Evolutionary conservation across 2,888 invertebrate species (phyloP).

Genomic region (Cephus runcator): DNA sequence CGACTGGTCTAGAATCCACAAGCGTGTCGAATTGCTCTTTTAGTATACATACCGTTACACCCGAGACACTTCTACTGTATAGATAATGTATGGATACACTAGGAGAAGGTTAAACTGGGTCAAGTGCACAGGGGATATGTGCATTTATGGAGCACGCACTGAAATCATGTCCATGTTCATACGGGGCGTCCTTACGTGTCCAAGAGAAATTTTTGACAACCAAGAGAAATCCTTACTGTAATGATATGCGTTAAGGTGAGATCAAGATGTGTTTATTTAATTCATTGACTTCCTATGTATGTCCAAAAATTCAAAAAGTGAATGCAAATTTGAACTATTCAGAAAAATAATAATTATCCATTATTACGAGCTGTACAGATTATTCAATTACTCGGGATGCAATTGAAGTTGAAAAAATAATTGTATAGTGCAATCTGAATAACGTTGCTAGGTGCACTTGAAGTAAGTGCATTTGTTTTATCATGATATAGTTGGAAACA

Average conservation of each 20-base stretch:
- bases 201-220: slow-evolving; percentile 2
- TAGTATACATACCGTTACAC: background rate
- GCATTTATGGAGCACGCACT: slow-evolving; percentile 23
- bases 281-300: background rate
- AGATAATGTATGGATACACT: background rate
- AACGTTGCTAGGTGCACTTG: background rate
- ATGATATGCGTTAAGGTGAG: background rate
- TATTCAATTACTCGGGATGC: background rate
- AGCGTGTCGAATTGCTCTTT: background rate
- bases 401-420: background rate
- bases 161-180: slow-evolving; percentile 26
- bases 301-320: background rate
- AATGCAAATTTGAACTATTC: background rate
- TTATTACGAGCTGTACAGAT: background rate
- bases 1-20: background rate
- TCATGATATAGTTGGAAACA: background rate
- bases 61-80: background rate
- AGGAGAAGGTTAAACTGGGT: slow-evolving; percentile 41
- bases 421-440: background rate
- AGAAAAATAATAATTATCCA: background rate
- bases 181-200: slow-evolving; percentile 7
- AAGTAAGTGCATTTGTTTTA: background rate
- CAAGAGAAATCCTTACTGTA: background rate
- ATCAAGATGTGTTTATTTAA: background rate
- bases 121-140: slow-evolving; percentile 36